phyloP scores from a whole-genome alignment of 37 sponge, comb jelly and placozoan species.

The Ephydatia muelleri region DNA sequence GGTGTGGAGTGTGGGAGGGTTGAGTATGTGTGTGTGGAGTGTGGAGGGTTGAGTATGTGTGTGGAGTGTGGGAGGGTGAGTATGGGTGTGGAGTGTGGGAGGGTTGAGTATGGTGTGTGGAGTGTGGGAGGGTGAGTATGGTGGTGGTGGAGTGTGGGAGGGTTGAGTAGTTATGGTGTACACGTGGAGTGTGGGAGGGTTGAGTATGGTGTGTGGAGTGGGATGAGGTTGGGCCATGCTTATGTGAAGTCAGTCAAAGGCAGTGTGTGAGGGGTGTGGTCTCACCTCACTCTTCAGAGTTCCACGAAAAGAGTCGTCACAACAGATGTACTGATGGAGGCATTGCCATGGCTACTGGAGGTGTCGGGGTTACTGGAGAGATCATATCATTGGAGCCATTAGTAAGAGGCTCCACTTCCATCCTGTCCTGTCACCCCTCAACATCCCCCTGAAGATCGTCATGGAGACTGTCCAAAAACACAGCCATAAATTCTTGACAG shows the following conservation, averaged over 20 bases:
- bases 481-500: slow-evolving; percentile 79
- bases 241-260: too few relatives aligned
- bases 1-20: neutral
- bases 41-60: too few relatives aligned
- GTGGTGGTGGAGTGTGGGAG: too few relatives aligned
- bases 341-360: neutral
- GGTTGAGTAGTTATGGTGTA: too few relatives aligned
- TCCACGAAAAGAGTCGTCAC: slow-evolving; percentile 68
- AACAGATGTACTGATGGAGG: slow-evolving; percentile 7
- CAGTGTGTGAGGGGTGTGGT: neutral
- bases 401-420: neutral
- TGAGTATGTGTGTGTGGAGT: neutral
- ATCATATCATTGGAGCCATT: neutral
- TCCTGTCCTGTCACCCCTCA: neutral
- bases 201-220: too few relatives aligned
- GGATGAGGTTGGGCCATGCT: too few relatives aligned
- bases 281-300: slow-evolving; percentile 62
- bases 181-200: too few relatives aligned
- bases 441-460: slow-evolving; percentile 25
- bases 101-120: too few relatives aligned
- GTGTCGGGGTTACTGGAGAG: neutral
- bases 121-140: too few relatives aligned
- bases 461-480: slow-evolving; percentile 71
- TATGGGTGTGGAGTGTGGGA: too few relatives aligned
- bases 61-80: too few relatives aligned